Evolutionary conservation across 2,113 vertebrate genomes (phyloP), one percentile per base, ranked within the genome.

Genomic region (Paedocypris sp.): DNA sequence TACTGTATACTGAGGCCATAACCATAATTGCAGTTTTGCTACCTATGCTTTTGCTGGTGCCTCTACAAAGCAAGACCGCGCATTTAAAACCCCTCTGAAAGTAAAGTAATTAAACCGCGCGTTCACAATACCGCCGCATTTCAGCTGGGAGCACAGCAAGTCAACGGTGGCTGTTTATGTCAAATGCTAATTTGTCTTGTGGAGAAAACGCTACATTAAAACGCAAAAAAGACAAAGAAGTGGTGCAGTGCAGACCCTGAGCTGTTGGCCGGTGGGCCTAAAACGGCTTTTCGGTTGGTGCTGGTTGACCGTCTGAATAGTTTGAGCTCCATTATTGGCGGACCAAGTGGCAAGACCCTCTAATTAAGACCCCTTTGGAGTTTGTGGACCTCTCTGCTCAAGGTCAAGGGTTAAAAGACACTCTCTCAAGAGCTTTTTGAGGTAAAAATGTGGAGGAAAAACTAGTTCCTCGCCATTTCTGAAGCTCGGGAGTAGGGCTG

Each of bases 21-120:
- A 19, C 11, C 25, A 35, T 29, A 4, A 8, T 1, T 20, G 11
- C 11, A 20, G 25, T 25, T n/a, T 8, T 20, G 10, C 16, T n/a
- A 42, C 2, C 8, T 11, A 8, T 39, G 22, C 22, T 54, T 23
- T 25, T 18, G 47, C 56, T 50, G 38, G 3, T 39, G 9, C 51
- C 18, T 4, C 23, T 39, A 39, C 22, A 54, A 54, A 54, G 25
- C 28, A 18, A 28, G 11, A 28, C 20, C 5, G 13, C 53, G 43
- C 15, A 31, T 50, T 31, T 4, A 50, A 65, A 61, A 64, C 15
- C 36, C n/a, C 52, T n/a, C 25, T 8, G 16, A 42, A 42, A 42
- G 13, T 33, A 32, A 29, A 16, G 26, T 43, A 57, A 57, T 57
- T 57, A 57, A 42, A 57, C 38, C 31, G 15, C 38, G 13, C 38